phyloP scores from a whole-genome alignment of 2,797 vertebrate genomes.

The Ctenosaura bakeri region DNA sequence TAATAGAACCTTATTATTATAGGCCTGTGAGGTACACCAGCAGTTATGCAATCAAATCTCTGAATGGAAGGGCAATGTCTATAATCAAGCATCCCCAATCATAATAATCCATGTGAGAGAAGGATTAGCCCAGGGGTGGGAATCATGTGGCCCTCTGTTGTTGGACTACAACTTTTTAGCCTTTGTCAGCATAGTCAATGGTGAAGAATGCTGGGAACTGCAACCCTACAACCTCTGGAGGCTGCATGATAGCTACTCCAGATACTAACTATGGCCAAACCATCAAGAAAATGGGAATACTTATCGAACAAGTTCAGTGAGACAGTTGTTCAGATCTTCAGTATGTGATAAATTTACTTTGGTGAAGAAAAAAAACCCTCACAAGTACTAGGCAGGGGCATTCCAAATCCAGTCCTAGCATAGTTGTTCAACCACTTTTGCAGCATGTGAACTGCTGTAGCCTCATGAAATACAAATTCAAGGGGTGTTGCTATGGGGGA shows the following conservation, averaged over 20 bases:
- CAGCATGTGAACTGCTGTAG: neutral
- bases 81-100: neutral
- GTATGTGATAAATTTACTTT: neutral
- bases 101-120: neutral
- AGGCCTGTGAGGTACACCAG: neutral
- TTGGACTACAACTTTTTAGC: too few relatives aligned
- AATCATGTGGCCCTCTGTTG: too few relatives aligned
- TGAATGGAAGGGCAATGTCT: neutral
- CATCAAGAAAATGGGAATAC: neutral
- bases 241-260: too few relatives aligned
- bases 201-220: too few relatives aligned
- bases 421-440: neutral
- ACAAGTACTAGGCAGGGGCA: neutral
- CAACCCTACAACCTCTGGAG: too few relatives aligned
- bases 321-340: neutral
- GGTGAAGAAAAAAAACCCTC: neutral
- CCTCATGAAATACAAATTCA: neutral
- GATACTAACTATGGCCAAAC: neutral
- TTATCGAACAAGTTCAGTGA: neutral
- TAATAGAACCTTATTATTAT: conserved; percentile 2
- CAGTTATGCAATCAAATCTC: neutral
- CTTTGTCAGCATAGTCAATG: too few relatives aligned
- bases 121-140: too few relatives aligned
- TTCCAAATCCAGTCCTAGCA: neutral
- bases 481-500: neutral